These are phyloP conservation scores for Meles meles DNA, from an alignment of 2,113 vertebrate genomes.

Conservation along the genomic window DNA sequence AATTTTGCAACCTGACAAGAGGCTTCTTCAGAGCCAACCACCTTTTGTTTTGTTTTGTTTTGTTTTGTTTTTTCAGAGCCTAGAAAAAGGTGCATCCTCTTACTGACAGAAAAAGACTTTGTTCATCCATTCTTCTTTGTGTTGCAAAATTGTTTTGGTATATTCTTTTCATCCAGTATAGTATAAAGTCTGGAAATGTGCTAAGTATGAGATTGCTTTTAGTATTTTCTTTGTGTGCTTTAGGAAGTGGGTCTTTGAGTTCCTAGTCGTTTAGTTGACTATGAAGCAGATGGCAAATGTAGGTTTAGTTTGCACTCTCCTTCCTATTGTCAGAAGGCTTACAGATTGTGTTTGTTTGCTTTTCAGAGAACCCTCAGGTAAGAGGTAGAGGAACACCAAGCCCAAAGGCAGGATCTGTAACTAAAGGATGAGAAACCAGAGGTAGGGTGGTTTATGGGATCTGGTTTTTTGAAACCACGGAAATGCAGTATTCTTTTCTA, in stretches of 20 bases:
- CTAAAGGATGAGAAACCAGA: constrained; percentile 15
- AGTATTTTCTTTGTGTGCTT: constrained; percentile 27
- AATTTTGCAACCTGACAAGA: constrained; percentile 37
- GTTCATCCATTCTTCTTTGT: constrained; percentile 3
- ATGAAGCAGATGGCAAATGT: constrained; percentile 32
- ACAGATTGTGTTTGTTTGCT: constrained; percentile 14
- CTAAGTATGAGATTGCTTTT: neutral
- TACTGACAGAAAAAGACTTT: neutral
- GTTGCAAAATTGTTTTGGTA: constrained; percentile 7
- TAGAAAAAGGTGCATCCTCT: neutral
- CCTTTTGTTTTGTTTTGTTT: neutral
- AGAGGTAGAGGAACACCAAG: constrained; percentile 28
- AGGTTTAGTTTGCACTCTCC: neutral
- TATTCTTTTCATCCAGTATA: constrained; percentile 19
- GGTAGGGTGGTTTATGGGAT: neutral
- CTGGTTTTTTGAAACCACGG: constrained; percentile 41
- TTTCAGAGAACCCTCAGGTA: constrained; percentile 40
- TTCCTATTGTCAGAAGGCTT: constrained; percentile 30
- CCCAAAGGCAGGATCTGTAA: neutral
- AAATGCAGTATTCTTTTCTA: constrained; percentile 32
- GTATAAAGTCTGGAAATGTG: constrained; percentile 3
- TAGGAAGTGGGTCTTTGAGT: constrained; percentile 11
- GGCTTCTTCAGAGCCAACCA: constrained; percentile 21
- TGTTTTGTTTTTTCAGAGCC: neutral
- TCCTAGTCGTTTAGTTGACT: constrained; percentile 20